Evolutionary conservation across 2,888 invertebrate species (phyloP).

Genomic region (Diloba caeruleocephala): DNA sequence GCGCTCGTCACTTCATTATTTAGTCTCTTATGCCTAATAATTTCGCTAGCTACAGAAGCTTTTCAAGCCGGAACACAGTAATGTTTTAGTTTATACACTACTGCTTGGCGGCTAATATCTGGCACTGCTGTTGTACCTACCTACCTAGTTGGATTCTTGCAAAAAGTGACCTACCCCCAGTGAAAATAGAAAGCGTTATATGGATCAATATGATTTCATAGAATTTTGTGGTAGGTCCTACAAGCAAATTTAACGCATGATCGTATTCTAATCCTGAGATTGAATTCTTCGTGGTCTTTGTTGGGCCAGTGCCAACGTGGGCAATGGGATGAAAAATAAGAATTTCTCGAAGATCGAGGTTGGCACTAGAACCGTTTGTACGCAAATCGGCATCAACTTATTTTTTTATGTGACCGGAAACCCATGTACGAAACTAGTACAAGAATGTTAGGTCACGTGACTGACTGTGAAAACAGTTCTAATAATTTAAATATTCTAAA

Average conservation of each 20-base stretch:
- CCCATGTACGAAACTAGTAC: background rate
- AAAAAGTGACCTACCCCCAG: no score
- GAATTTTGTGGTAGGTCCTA: no score
- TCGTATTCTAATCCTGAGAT: constrained; percentile 38
- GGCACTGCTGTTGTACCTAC: no score
- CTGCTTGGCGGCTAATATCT: no score
- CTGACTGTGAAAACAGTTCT: constrained; percentile 32
- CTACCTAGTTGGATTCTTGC: no score
- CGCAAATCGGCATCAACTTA: constrained; percentile 24
- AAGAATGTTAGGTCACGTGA: background rate
- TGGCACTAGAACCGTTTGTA: constrained; percentile 22
- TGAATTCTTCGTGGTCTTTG: constrained; percentile 58
- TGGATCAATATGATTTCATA: constrained; percentile 9
- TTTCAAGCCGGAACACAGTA: no score
- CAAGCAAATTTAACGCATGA: constrained; percentile 27
- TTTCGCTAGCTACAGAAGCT: no score
- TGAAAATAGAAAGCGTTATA: background rate
- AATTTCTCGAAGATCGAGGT: constrained; percentile 27
- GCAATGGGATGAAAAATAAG: constrained; percentile 37
- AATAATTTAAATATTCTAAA: constrained; percentile 38
- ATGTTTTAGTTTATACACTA: no score
- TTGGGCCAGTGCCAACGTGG: constrained; percentile 55
- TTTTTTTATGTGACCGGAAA: constrained; percentile 37
- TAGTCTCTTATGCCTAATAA: no score
- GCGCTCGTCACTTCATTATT: no score